Evolutionary conservation across 92 coral and sea anemone species (phyloP), one percentile per base, ranked within the genome.

Genomic region (Phymanthus crucifer): DNA sequence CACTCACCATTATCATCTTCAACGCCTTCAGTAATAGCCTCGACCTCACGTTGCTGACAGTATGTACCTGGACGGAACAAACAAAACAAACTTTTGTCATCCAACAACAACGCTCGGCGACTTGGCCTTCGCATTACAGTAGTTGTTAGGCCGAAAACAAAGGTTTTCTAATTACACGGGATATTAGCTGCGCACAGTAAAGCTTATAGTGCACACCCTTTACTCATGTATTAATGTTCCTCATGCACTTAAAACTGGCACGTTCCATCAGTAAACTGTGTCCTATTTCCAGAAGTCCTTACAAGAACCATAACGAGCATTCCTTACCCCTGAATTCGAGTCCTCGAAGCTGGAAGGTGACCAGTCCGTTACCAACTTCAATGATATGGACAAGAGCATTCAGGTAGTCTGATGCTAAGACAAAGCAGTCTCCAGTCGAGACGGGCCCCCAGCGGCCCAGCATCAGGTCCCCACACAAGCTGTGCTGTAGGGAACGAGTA

Each of bases 361-460:
- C 99, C 57, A 95, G 87, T 2, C 97, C 97, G 75, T 95, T 95
- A 16, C 99, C 99, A 29, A 95, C 99, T 74, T 95, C 99, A 52
- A 95, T 88, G 52, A 95, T 93, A 65, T 95, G 99, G 18, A 95
- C 99, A 83, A 95, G 77, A 21, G 99, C 99, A 40, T 95, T 95
- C 19, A 95, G 83, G 85, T 95, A 92, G 79, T 95, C 99, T 43
- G 99, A 95, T 16, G 99, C 99, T 69, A 95, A 80, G 38, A 95
- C 97, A 82, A 95, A 95, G 71, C 99, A 95, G 83, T 95, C 99
- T 17, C 99, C 99, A 10, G 97, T 93, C 64, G 92, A 86, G 61
- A 93, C 93, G 76, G 97, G 97, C n/a, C 98, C 98, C 98, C 98
- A 95, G 64, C 98, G 98, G 47, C 97, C 97, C 90, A 95, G 71